These are phyloP conservation scores for Kuschelorhynchus macadamiae DNA, from an alignment of 2,888 invertebrate genomes.

Conservation along the genomic window DNA sequence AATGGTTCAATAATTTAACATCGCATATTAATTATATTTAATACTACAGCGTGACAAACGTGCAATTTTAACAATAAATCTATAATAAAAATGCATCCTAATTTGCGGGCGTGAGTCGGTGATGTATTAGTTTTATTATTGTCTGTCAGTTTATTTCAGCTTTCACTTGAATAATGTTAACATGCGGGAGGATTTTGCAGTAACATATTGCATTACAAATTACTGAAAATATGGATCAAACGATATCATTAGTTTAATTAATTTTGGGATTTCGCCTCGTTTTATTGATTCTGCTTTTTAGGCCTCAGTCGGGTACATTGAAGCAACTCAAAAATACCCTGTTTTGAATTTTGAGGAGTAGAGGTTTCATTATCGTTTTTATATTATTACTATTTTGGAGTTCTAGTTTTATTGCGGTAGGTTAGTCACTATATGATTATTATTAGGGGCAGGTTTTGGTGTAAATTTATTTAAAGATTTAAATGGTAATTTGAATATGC, in stretches of 20 bases:
- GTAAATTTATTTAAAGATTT: no score
- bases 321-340: no score
- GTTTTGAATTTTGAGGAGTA: no score
- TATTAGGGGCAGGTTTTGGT: neutral
- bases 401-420: neutral
- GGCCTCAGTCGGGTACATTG: neutral
- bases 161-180: conserved; percentile 17
- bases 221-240: conserved; percentile 7
- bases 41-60: no score
- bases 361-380: no score
- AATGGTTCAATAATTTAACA: no score
- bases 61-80: neutral
- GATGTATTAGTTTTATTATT: conserved; percentile 22
- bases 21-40: no score
- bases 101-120: conserved; percentile 4
- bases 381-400: neutral
- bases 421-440: neutral
- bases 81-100: neutral
- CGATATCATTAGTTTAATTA: conserved; percentile 4
- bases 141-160: neutral
- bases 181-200: conserved; percentile 22
- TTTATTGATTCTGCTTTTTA: neutral
- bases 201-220: conserved; percentile 9
- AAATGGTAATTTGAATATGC: no score
- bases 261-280: neutral